A percentile compares a stretch with the other conserved stretches of the same genome.
Evolutionary conservation across 2,113 vertebrate genomes (phyloP).

Genomic region (Montifringilla adamsi): DNA sequence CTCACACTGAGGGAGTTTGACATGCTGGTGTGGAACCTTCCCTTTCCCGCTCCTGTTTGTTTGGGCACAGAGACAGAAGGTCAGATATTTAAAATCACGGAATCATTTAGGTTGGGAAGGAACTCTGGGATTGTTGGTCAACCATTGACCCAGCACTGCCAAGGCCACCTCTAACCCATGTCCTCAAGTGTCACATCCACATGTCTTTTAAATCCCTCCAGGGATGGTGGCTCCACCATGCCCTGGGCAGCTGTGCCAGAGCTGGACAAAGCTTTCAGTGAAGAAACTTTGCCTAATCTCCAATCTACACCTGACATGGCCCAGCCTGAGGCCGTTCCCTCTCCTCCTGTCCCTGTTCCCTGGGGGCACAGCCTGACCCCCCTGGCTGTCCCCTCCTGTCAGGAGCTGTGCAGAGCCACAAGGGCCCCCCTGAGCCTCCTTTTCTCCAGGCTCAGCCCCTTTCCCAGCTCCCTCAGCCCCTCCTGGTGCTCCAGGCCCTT

Average conservation of each 20-base stretch:
- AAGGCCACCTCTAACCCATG: neutral
- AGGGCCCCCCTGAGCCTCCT: neutral
- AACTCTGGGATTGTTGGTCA: neutral
- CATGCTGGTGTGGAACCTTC: neutral
- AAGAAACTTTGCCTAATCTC: neutral
- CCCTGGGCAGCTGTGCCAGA: neutral
- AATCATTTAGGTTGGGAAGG: neutral
- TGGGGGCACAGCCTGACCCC: accelerated
- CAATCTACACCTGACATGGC: accelerated
- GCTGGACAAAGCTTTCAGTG: neutral
- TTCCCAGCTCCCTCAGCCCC: neutral
- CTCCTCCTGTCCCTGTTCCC: neutral
- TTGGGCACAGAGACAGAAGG: neutral
- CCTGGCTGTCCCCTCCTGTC: neutral
- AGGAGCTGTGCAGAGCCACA: neutral
- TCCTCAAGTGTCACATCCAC: neutral
- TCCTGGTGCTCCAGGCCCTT: neutral
- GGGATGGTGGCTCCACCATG: neutral
- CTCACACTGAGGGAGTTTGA: neutral
- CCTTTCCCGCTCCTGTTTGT: too few relatives aligned
- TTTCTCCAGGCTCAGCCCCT: neutral
- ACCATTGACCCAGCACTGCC: neutral
- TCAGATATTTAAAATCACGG: accelerated
- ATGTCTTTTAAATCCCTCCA: neutral
- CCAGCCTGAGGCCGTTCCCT: accelerated